Evolutionary conservation across 2,888 invertebrate species (phyloP).

Genomic region (Folsomia candida): DNA sequence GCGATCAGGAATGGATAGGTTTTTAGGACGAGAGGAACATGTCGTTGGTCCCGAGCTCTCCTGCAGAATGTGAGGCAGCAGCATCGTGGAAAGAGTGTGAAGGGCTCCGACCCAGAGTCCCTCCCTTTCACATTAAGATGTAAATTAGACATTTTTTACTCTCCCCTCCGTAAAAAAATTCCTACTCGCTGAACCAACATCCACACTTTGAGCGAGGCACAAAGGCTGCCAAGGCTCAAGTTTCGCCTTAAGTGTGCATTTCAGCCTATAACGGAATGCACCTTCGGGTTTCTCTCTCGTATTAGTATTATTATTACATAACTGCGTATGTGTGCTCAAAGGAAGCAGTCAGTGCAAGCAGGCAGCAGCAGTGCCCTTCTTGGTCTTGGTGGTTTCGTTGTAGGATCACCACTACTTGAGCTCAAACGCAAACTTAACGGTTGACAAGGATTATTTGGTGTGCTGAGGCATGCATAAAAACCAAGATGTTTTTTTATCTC

Average conservation of each 20-base stretch:
- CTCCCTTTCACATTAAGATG: conserved; percentile 37
- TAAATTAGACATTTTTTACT: conserved; percentile 44
- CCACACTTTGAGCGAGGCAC: neutral
- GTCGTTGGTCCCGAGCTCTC: neutral
- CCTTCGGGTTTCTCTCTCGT: no score
- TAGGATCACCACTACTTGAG: no score
- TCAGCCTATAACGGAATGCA: neutral
- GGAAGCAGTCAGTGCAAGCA: neutral
- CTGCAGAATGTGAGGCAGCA: neutral
- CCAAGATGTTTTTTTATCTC: conserved; percentile 17
- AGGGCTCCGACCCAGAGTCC: conserved; percentile 9
- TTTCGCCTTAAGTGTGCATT: neutral
- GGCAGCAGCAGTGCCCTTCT: neutral
- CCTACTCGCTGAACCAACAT: neutral
- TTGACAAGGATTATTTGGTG: neutral
- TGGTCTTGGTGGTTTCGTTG: neutral
- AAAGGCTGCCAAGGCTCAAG: neutral
- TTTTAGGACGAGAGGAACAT: no score
- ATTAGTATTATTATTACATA: no score
- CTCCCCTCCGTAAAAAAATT: neutral
- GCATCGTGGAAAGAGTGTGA: conserved; percentile 4
- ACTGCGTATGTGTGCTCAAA: neutral
- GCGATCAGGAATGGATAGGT: no score
- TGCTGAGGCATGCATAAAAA: no score
- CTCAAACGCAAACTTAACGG: neutral